A percentile compares a stretch with the other conserved stretches of the same genome.
phyloP scores from a whole-genome alignment of 2,113 vertebrate species.

The Shinisaurus crocodilurus region DNA sequence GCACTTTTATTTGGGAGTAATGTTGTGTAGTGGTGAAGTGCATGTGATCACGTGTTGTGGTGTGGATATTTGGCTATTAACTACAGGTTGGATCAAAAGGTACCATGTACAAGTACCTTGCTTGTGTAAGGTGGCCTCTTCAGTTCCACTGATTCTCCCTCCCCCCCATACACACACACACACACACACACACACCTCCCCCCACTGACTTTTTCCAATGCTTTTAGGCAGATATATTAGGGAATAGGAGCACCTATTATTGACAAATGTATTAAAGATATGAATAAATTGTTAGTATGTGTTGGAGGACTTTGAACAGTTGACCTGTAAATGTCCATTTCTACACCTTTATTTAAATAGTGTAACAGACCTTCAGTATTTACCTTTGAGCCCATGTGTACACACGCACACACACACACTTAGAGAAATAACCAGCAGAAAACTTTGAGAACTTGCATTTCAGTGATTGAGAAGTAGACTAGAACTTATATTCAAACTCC shows the following conservation, averaged over 20 bases:
- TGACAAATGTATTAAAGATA: background rate
- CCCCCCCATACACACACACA: background rate
- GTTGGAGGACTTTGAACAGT: background rate
- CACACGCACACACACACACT: background rate
- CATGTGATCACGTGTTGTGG: background rate
- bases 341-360: slow-evolving; percentile 2
- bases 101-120: background rate
- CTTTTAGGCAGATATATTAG: background rate
- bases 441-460: background rate
- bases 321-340: background rate
- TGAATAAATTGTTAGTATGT: background rate
- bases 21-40: background rate
- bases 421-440: background rate
- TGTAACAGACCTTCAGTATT: background rate
- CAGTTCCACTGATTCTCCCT: background rate
- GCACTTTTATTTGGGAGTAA: background rate
- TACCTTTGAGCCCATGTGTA: background rate
- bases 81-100: background rate
- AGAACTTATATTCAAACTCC: background rate
- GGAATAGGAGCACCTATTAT: background rate
- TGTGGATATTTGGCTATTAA: background rate
- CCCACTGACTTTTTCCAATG: background rate
- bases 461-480: background rate
- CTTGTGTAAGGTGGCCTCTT: background rate
- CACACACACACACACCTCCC: background rate